Percentiles rank a stretch among this genome's conserved stretches.
Evolutionary conservation across 2,113 vertebrate species (phyloP).

Genomic region (Pao palembangensis): DNA sequence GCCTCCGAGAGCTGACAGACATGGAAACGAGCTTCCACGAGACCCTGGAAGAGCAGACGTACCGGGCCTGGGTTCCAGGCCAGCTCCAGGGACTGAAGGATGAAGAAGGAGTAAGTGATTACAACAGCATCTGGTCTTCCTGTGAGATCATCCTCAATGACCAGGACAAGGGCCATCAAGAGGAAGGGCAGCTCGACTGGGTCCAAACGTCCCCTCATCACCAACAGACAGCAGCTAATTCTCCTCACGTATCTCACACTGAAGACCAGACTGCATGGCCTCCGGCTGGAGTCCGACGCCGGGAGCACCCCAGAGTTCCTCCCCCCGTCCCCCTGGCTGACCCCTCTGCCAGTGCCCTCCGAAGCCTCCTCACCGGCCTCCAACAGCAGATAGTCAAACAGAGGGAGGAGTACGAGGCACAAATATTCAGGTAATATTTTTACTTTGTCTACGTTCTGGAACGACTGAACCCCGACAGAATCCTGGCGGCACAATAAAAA

Average conservation of each 20-base stretch:
- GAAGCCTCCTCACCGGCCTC: conserved; percentile 66
- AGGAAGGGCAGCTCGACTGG: conserved; percentile 24
- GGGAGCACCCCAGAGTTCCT: conserved; percentile 46
- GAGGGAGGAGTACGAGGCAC: conserved; percentile 70
- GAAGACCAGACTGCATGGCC: conserved; percentile 25
- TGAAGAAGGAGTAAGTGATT: conserved; percentile 28
- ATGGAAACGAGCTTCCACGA: conserved; percentile 49
- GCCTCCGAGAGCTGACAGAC: conserved; percentile 16
- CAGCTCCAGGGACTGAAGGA: conserved; percentile 16
- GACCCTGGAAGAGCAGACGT: conserved; percentile 19
- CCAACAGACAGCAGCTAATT: conserved; percentile 4
- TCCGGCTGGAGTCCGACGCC: conserved; percentile 19
- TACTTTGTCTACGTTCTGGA: no score
- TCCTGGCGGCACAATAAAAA: background rate
- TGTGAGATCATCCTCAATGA: conserved; percentile 45
- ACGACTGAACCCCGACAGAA: no score
- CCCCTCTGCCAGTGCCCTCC: conserved; percentile 68
- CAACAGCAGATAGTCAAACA: conserved; percentile 73
- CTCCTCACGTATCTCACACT: conserved; percentile 12
- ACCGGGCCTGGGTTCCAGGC: conserved; percentile 22
- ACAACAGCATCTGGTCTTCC: conserved; percentile 55
- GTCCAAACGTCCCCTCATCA: no score
- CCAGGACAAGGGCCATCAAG: conserved; percentile 34
- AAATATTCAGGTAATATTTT: conserved; percentile 70
- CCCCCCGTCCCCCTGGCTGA: conserved; percentile 63